A percentile compares a stretch with the other conserved stretches of the same genome.
These are phyloP conservation scores for Chrysomallon squamiferum DNA, from an alignment of 1,140 invertebrate species.

Conservation along the genomic window DNA sequence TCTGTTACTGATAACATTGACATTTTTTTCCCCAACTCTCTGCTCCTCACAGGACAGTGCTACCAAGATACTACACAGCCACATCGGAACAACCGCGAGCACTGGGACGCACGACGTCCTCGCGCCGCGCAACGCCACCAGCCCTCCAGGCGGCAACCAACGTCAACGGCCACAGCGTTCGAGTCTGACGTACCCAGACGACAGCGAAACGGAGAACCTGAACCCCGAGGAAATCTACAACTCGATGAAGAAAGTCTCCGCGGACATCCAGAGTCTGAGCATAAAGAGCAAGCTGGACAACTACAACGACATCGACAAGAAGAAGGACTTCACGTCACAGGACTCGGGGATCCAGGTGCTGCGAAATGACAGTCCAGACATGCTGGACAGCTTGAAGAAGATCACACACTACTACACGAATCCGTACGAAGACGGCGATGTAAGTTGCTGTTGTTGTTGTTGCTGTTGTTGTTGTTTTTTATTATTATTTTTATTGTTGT, in stretches of 20 bases:
- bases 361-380: constrained; percentile 65
- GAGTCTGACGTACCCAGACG: constrained; percentile 50
- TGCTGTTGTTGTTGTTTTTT: no score
- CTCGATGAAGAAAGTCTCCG: constrained; percentile 86
- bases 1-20: no score
- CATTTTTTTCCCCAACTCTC: no score
- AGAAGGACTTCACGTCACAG: constrained; percentile 82
- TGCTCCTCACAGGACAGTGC: constrained; percentile 84
- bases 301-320: constrained; percentile 63
- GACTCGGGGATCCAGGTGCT: constrained; percentile 84
- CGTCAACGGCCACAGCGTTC: constrained; percentile 50
- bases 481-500: no score
- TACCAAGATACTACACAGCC: constrained; percentile 81
- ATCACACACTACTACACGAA: constrained; percentile 48
- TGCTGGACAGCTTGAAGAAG: constrained; percentile 32
- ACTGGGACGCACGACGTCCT: constrained; percentile 59
- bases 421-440: constrained; percentile 51
- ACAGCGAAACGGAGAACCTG: constrained; percentile 72
- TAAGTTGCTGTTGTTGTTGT: no score
- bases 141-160: constrained; percentile 43
- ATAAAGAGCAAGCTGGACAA: constrained; percentile 69
- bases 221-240: constrained; percentile 84
- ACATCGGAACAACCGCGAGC: constrained; percentile 68
- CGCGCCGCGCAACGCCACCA: constrained; percentile 56
- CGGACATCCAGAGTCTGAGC: constrained; percentile 90